These are phyloP conservation scores for Heteromurus nitidus DNA, from an alignment of 2,888 invertebrate species.

Conservation along the genomic window DNA sequence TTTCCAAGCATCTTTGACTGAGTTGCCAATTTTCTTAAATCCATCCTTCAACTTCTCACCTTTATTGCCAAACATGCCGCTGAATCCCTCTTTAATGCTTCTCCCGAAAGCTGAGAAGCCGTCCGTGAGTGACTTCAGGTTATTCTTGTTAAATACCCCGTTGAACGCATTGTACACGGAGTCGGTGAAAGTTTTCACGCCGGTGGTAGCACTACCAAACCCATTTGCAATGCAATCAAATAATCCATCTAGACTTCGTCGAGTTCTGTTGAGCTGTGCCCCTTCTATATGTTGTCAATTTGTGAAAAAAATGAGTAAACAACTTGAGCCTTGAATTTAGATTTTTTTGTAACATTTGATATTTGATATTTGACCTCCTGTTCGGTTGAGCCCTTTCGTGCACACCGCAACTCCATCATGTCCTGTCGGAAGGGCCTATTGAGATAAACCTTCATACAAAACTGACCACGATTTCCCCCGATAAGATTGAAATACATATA, in stretches of 20 bases:
- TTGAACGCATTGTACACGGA: conserved; percentile 16
- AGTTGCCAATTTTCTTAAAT: conserved; percentile 23
- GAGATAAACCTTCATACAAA: no score
- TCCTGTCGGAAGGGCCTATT: no score
- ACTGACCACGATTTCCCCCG: no score
- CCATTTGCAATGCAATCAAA: conserved; percentile 37
- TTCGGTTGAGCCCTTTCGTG: no score
- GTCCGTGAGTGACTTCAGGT: conserved; percentile 12
- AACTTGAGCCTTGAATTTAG: no score
- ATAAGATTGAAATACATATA: background rate
- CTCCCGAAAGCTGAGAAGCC: conserved; percentile 35
- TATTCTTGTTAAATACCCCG: conserved; percentile 12
- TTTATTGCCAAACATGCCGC: background rate
- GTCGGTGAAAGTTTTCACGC: conserved; percentile 5
- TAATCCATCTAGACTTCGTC: no score
- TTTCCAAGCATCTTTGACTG: conserved; percentile 14
- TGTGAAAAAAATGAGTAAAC: no score
- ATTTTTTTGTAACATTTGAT: no score
- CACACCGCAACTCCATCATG: no score
- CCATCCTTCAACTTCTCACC: conserved; percentile 15
- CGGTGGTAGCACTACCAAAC: background rate
- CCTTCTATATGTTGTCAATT: no score
- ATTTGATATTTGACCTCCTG: no score
- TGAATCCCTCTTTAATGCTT: conserved; percentile 19
- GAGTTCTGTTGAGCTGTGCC: no score